Base-by-base conservation (phyloP, 2,113 vertebrate species). In the Anguilla rostrata region DNA sequence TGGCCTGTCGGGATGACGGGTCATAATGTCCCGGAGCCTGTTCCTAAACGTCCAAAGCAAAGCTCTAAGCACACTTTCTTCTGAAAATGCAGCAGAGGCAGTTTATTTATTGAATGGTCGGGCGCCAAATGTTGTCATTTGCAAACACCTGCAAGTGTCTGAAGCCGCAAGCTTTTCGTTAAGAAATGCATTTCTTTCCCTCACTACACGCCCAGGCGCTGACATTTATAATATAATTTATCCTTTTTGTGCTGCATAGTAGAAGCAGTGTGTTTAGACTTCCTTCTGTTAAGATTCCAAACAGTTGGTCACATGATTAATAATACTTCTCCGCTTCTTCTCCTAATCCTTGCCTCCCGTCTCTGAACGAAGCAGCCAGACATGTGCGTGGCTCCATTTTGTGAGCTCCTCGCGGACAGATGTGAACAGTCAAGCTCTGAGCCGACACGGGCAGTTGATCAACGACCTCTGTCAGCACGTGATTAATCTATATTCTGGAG, bases 21-120 rank as follows among this genome's bases (percentile, higher is more conserved):
- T 90, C 8, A 82, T 88, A 83, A 82, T 85, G 81, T 87, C 66
- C 86, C 83, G 82, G 29, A 83, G 88, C 79, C 82, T 84, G 84
- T 86, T 40, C 40, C 81, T 85, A 88, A 89, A 80, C 56, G 71
- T 85, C 82, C n/a, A 46, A 86, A 86, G 39, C 41, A 85, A 81
- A 84, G 63, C 63, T 75, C 71, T 0, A 75, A 34, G 71, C 71
- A 75, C 12, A 9, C 71, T 12, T 75, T 34, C n/a, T 34, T 3
- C 22, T 26, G 6, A 12, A 34, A 75, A 75, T 29, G 22, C n/a
- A n/a, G 26, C 26, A 75, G n/a, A 75, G 71, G 71, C 71, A 0
- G 12, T 75, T 75, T 34, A 34, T 75, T 75, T 34, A 34, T 34
- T 14, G 26, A 75, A 34, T 34, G 34, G 26, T 75, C 71, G 2